These are phyloP conservation scores for Cyclina sinensis DNA, from an alignment of 1,140 invertebrate species.

Conservation along the genomic window DNA sequence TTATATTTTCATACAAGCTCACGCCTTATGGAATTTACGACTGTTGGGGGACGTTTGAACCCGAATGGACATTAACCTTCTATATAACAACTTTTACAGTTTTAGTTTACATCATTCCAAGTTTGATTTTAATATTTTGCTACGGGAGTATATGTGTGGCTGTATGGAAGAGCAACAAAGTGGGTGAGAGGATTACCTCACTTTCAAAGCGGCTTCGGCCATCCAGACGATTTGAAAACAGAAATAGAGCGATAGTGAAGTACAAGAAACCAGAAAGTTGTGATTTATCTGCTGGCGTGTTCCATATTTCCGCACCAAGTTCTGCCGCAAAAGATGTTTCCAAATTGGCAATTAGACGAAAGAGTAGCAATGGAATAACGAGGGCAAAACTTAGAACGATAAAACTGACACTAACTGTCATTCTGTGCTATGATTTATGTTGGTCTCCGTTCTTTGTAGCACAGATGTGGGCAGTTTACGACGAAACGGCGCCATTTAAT, in stretches of 20 bases:
- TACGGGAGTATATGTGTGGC: slow-evolving; percentile 90
- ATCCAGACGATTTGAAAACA: slow-evolving; percentile 28
- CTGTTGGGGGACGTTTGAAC: slow-evolving; percentile 90
- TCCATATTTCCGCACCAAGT: background rate
- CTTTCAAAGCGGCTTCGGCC: slow-evolving; percentile 53
- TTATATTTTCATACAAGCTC: slow-evolving; percentile 74
- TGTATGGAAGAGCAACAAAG: slow-evolving; percentile 85
- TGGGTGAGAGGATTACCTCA: slow-evolving; percentile 11
- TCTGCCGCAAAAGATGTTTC: background rate
- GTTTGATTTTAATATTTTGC: slow-evolving; percentile 73
- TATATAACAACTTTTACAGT: slow-evolving; percentile 76
- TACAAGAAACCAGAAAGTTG: background rate
- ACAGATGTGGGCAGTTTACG: slow-evolving; percentile 85
- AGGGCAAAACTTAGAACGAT: slow-evolving; percentile 91
- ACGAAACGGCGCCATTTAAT: slow-evolving; percentile 55
- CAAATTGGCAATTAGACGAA: background rate
- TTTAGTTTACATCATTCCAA: slow-evolving; percentile 76
- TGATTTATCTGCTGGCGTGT: background rate
- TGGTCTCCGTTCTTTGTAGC: slow-evolving; percentile 91
- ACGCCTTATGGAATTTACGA: slow-evolving; percentile 84
- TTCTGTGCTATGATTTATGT: slow-evolving; percentile 91
- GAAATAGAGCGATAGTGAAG: background rate
- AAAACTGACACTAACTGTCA: slow-evolving; percentile 92
- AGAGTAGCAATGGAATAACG: slow-evolving; percentile 72
- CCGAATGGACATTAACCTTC: slow-evolving; percentile 70